Base-by-base conservation (phyloP, 2,888 invertebrate species). In the Caenorhabditis sp. region DNA sequence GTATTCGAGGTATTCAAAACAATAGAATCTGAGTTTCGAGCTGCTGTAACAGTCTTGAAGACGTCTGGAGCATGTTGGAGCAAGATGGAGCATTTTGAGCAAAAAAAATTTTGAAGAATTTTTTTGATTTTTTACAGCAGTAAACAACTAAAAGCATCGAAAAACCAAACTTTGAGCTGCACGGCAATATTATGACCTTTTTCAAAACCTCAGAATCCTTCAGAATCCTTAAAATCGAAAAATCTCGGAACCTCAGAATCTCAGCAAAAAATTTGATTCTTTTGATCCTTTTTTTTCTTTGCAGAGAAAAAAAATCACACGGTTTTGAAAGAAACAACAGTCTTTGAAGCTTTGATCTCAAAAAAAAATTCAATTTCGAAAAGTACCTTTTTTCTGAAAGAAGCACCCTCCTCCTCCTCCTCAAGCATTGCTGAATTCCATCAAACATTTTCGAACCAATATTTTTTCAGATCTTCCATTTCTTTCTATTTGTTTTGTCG, bases 271-370 rank as follows among this genome's bases (percentile, higher is more conserved):
- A 24, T 19, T 22, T 61, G 24, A 63, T 44, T 7, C 35, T 24
- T 41, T 44, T 63, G 19, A 28, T 26, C 54, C 8, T n/a, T 54
- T 16, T 68, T 31, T 22, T 14, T 51, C 16, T 51, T 19, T n/a
- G n/a, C 4, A 19, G 26, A 7, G 31, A 10, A 54, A 54, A 54
- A 54, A 12, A 6, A 26, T 49, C 66, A 58, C 26, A 41, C 5
- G 26, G 2, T 26, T 19, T 59, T 41, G 1, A 56, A 7, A 22
- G 28, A 38, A 5, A 6, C 38, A 38, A 38, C 44, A 56, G 54
- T 51, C 47, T 66, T 75, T 56, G 64, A 35, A 63, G 74, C 58
- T 75, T 64, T 66, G 56, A 75, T 76, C 75, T 75, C 58, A 10
- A 63, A 63, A 61, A 5, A 38, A 59, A 19, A 19, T 54, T 49